A percentile compares a stretch with the other conserved stretches of the same genome.
These are phyloP conservation scores for Calliphora vicina DNA, from an alignment of 1,140 invertebrate genomes.

Conservation along the genomic window DNA sequence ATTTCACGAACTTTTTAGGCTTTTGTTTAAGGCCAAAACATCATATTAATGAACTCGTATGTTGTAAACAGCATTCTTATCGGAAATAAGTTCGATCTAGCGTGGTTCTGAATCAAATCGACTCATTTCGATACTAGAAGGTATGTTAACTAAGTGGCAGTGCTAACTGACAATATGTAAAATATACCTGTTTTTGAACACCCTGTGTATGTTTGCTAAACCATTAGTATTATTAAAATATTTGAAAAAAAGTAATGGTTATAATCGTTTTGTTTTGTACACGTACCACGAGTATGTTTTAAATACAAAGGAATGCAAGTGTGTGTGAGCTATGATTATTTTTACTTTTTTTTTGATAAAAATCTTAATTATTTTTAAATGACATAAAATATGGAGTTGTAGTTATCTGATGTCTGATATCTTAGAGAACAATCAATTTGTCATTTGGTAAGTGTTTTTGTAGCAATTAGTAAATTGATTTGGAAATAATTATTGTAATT, in stretches of 20 bases:
- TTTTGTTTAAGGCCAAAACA: no score
- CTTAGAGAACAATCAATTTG: not conserved
- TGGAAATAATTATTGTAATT: no score
- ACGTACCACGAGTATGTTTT: not conserved
- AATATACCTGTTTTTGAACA: not conserved
- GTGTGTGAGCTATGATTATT: not conserved
- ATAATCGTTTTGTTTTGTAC: not conserved
- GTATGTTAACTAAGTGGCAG: no score
- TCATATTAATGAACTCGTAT: no score
- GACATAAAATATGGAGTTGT: not conserved
- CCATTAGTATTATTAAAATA: slow-evolving; percentile 5
- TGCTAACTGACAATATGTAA: no score
- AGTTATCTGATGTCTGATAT: not conserved
- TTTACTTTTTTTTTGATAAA: not conserved
- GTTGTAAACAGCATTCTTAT: no score
- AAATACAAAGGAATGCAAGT: not conserved
- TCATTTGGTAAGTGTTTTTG: not conserved
- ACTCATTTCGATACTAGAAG: no score
- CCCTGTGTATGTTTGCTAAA: not conserved
- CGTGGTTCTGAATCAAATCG: no score
- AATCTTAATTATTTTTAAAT: not conserved
- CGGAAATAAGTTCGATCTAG: no score
- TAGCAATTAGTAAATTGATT: not conserved
- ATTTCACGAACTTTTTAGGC: no score
- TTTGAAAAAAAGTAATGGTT: not conserved